Conservation (phyloP, 2,888 invertebrate genomes). For the Perizoma flavofasciatum region DNA sequence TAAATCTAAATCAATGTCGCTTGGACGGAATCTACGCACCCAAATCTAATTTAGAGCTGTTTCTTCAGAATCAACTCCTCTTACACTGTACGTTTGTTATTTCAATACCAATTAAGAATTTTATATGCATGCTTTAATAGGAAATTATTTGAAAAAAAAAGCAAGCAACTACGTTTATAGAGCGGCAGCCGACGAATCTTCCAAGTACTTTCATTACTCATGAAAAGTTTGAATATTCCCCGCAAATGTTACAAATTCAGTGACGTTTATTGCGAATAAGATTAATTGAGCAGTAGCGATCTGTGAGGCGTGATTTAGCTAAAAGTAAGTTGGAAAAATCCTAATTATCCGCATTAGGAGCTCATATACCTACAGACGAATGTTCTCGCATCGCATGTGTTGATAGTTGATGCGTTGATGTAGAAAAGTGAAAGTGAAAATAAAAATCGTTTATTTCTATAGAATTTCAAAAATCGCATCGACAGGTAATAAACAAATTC, state of each 20-base stretch:
- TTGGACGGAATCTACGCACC: constrained; percentile 33
- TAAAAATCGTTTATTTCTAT: too few species aligned
- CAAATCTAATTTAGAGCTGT: constrained; percentile 30
- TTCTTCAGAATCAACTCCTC: constrained; percentile 13
- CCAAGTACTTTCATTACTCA: constrained; percentile 50
- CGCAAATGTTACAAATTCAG: constrained; percentile 49
- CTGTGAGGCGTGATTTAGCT: constrained; percentile 34
- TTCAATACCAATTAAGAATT: too few species aligned
- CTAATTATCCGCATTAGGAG: neutral
- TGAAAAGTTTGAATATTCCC: constrained; percentile 49
- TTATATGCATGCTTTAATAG: neutral
- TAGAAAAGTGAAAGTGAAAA: too few species aligned
- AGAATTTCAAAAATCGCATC: too few species aligned
- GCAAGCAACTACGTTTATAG: constrained; percentile 35
- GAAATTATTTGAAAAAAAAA: constrained; percentile 15
- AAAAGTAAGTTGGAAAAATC: constrained; percentile 39
- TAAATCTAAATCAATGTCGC: constrained; percentile 69
- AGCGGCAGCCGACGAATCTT: constrained; percentile 36
- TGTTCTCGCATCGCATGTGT: too few species aligned
- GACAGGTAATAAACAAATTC: too few species aligned
- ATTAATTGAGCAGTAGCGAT: constrained; percentile 49
- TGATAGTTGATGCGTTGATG: too few species aligned
- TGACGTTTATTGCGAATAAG: constrained; percentile 53
- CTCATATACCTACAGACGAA: neutral
- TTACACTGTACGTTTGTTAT: neutral